These are phyloP conservation scores for human (Homo sapiens) DNA, from an alignment of 2,113 vertebrate genomes.

Conservation along the genomic window GRCh38 chr20:47789501-47790000, in stretches of 20 bases:
- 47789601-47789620: neutral
- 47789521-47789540: neutral
- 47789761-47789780: slow-evolving; percentile 50
- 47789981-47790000: neutral
- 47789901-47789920: slow-evolving; percentile 58
- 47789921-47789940: neutral
- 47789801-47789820: slow-evolving; percentile 13
- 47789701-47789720: neutral
- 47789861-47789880: slow-evolving; percentile 51
- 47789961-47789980: slow-evolving; percentile 41
- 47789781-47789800: slow-evolving; percentile 31
- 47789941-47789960: slow-evolving; percentile 19
- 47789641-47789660: neutral
- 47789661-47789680: neutral
- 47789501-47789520: slow-evolving; percentile 35
- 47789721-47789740: slow-evolving; percentile 17
- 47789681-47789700: neutral
- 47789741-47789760: slow-evolving; percentile 12
- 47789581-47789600: slow-evolving; percentile 55
- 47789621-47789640: neutral
- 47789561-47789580: neutral
- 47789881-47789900: slow-evolving; percentile 56
- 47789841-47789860: slow-evolving; percentile 68
- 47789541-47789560: neutral
- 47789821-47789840: slow-evolving; percentile 47